Evolutionary conservation across 2,888 invertebrate species (phyloP), one percentile per base, ranked within the genome.

Genomic region (Rhagonycha fulva): DNA sequence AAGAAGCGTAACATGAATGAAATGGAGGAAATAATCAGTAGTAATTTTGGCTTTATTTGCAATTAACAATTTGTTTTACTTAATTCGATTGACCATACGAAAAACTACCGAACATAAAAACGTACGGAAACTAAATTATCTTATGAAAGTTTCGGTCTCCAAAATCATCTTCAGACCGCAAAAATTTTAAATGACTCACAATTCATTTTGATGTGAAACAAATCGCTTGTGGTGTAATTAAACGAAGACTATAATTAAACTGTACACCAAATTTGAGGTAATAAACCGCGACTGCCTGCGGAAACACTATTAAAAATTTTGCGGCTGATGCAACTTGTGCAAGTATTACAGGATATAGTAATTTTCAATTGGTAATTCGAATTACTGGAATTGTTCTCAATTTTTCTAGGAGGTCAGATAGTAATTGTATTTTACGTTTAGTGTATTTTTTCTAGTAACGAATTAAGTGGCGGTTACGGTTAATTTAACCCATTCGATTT

Each of bases 271-370:
- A 47, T 12, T 47, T 66, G 14, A 26, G n/a, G 23, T 14, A 67
- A 68, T 2, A 66, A 63, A 66, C 63, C 63, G 26, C 47, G 62
- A 70, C 70, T 71, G 75, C 70, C 47, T 75, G 75, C 71, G 67
- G 26, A 9, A 62, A 66, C 71, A 75, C 66, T 71, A 71, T 76
- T 75, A 30, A 30, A 75, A 32, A 67, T 62, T 68, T 72, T 69
- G 26, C 14, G 77, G 81, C 78, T 81, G 81, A 81, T 80, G 81
- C 77, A 81, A 81, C 74, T 76, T 73, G 66, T 28, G 28, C 30
- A 66, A 62, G 70, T 62, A 66, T 81, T 81, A 74, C 81, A 80
- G 76, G 73, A 80, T 79, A 76, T 75, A 68, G 76, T 76, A 70
- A 77, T 75, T 77, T 74, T 77, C 71, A 78, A 78, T 76, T 75